Conservation (phyloP, 2,113 vertebrate species). For the Chaetodon trifascialis region DNA sequence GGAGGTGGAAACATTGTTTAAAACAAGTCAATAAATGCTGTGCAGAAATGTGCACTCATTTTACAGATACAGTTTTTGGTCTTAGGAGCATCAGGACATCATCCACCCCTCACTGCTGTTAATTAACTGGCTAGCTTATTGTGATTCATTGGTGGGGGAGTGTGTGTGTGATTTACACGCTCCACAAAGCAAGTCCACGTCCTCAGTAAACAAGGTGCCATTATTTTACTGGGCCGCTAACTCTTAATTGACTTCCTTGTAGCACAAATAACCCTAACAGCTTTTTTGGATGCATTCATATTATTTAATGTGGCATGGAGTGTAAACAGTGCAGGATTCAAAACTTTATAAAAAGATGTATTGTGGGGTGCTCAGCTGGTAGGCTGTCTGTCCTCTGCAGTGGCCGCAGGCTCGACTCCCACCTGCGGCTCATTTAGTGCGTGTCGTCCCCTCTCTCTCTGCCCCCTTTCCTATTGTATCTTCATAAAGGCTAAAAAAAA, state of each 20-base stretch:
- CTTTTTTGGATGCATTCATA: neutral
- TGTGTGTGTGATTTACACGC: neutral
- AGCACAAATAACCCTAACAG: neutral
- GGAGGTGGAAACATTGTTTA: neutral
- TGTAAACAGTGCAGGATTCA: neutral
- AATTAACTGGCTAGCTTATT: neutral
- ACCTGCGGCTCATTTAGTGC: too few relatives aligned
- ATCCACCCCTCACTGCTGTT: neutral
- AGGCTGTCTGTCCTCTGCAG: too few relatives aligned
- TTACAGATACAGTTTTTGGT: neutral
- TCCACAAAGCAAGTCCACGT: neutral
- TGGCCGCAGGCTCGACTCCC: too few relatives aligned
- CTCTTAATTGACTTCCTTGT: neutral
- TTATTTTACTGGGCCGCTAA: neutral
- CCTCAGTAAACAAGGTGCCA: neutral
- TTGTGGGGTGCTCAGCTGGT: too few relatives aligned
- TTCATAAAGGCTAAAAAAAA: too few relatives aligned
- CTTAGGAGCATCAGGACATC: neutral
- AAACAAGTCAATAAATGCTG: neutral
- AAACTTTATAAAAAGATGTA: neutral
- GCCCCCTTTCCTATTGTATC: too few relatives aligned
- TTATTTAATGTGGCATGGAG: neutral
- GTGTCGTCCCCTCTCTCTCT: too few relatives aligned
- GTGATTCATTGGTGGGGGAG: neutral
- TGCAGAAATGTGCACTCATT: neutral